Evolutionary conservation across 2,888 invertebrate genomes (phyloP).

Genomic region (Drosophila robusta): DNA sequence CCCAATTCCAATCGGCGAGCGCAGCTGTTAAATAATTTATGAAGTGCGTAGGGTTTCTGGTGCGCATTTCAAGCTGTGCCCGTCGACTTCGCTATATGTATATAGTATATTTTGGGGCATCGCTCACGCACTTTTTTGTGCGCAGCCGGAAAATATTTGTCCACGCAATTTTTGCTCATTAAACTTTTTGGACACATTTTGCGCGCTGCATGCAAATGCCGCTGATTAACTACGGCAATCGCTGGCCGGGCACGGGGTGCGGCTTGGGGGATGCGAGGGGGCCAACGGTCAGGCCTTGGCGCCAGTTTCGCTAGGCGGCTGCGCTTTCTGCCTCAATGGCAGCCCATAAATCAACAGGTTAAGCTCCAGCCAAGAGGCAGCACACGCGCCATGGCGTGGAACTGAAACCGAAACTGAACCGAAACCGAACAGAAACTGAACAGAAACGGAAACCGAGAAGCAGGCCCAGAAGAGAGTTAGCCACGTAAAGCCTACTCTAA

Average conservation of each 20-base stretch:
- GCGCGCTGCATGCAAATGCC: conserved; percentile 72
- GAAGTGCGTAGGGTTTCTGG: conserved; percentile 75
- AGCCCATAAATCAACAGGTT: conserved; percentile 57
- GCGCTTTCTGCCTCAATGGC: conserved; percentile 40
- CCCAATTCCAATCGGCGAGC: conserved; percentile 27
- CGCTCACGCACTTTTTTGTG: conserved; percentile 51
- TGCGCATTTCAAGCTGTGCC: conserved; percentile 67
- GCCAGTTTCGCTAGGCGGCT: conserved; percentile 44
- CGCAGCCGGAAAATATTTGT: conserved; percentile 70
- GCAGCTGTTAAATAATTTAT: conserved; percentile 76
- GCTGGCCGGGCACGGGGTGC: background rate
- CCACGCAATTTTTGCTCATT: conserved; percentile 69
- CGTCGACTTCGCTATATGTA: conserved; percentile 3
- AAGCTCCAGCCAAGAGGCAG: conserved; percentile 17
- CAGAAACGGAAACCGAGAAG: conserved; percentile 2
- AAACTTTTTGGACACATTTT: conserved; percentile 67
- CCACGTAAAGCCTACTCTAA: background rate
- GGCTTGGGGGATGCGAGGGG: background rate
- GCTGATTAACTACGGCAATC: conserved; percentile 57
- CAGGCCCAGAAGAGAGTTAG: background rate
- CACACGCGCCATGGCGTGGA: conserved; percentile 37
- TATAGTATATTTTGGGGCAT: conserved; percentile 15
- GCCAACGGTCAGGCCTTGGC: conserved; percentile 38
- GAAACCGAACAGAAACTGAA: conserved; percentile 15
- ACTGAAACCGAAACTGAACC: conserved; percentile 17